Conservation (phyloP, 2,113 vertebrate species). For the Poeciliopsis turrubarensis region DNA sequence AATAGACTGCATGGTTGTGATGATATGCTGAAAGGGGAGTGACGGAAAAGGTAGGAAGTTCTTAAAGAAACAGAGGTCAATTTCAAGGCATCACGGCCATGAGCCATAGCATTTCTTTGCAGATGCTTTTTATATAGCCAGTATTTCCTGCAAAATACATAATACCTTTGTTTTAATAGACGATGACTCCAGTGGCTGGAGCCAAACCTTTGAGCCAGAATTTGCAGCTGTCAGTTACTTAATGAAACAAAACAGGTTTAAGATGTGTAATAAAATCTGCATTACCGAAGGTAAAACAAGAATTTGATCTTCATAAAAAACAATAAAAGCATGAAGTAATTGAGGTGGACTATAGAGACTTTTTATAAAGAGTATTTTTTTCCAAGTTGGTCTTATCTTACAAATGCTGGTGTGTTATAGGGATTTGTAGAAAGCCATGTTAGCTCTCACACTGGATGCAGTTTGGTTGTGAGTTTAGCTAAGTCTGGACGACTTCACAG, state of each 20-base stretch:
- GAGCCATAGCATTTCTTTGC: too few species aligned
- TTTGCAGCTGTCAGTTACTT: too few species aligned
- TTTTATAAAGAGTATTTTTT: conserved; percentile 56
- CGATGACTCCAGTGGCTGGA: too few species aligned
- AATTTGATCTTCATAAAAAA: conserved; percentile 37
- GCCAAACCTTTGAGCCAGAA: too few species aligned
- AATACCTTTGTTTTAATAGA: neutral
- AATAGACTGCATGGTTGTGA: too few species aligned
- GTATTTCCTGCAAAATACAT: too few species aligned
- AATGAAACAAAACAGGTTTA: too few species aligned
- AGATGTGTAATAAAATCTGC: conserved; percentile 55
- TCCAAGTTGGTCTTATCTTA: conserved; percentile 35
- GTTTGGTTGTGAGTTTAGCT: conserved; percentile 13
- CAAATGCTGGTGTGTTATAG: conserved; percentile 18
- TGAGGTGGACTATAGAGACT: conserved; percentile 53
- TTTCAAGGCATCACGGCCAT: too few species aligned
- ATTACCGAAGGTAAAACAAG: conserved; percentile 24
- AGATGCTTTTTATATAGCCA: too few species aligned
- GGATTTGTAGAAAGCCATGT: conserved; percentile 18
- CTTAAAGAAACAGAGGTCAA: too few species aligned
- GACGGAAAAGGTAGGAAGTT: too few species aligned
- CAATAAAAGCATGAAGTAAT: conserved; percentile 61
- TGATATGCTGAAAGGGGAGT: too few species aligned
- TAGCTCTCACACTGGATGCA: conserved; percentile 27
- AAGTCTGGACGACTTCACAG: conserved; percentile 8